phyloP scores from a whole-genome alignment of 1,140 invertebrate genomes.

The Drosophila azteca region DNA sequence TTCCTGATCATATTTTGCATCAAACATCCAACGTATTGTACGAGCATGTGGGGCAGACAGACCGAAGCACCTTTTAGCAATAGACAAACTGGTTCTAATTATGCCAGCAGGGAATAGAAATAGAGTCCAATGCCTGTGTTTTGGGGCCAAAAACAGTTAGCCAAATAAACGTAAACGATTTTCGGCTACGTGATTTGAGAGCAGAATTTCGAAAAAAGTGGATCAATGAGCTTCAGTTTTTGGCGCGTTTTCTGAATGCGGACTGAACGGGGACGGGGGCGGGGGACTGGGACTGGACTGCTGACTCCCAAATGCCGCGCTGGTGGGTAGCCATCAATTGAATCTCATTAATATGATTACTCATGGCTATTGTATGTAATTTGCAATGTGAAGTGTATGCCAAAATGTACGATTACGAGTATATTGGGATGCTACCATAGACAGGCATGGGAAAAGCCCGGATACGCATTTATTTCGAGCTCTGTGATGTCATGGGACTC shows the following conservation, averaged over 20 bases:
- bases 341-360: conserved; percentile 73
- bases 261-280: neutral
- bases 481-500: conserved; percentile 62
- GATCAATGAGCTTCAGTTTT: conserved; percentile 65
- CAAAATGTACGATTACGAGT: conserved; percentile 32
- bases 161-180: conserved; percentile 61
- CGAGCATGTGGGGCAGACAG: conserved; percentile 2
- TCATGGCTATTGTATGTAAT: conserved; percentile 69
- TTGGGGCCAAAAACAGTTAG: conserved; percentile 66
- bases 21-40: conserved; percentile 3
- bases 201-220: conserved; percentile 68
- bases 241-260: conserved; percentile 41
- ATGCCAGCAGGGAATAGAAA: conserved; percentile 34
- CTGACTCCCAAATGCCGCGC: conserved; percentile 6
- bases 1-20: conserved; percentile 2
- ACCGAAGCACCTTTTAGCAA: conserved; percentile 26
- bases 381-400: conserved; percentile 62
- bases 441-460: conserved; percentile 56
- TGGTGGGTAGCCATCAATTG: conserved; percentile 24
- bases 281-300: neutral
- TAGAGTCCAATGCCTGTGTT: conserved; percentile 4
- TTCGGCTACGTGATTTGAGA: conserved; percentile 72
- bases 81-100: conserved; percentile 72
- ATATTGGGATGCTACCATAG: conserved; percentile 51
- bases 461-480: conserved; percentile 63